phyloP scores from a whole-genome alignment of 2,888 invertebrate genomes.

The Standfussiana lucernea region DNA sequence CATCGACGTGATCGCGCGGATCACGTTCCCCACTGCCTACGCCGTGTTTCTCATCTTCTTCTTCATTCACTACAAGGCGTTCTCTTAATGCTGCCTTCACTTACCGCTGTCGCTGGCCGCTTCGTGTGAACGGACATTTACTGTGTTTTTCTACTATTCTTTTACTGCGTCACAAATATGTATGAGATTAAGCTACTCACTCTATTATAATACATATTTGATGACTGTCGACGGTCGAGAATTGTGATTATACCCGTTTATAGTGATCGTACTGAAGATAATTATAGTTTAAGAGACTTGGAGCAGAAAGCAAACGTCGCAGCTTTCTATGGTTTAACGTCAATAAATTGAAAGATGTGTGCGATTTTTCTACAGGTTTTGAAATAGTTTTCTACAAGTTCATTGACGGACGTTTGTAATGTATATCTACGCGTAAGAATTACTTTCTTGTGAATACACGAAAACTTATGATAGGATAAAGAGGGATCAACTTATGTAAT shows the following conservation, averaged over 20 bases:
- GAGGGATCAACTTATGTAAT: slow-evolving; percentile 84
- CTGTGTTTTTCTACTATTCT: slow-evolving; percentile 77
- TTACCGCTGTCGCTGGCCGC: slow-evolving; percentile 77
- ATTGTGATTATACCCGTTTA: slow-evolving; percentile 81
- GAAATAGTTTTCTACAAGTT: slow-evolving; percentile 85
- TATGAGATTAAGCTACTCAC: slow-evolving; percentile 74
- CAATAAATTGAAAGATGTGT: slow-evolving; percentile 69
- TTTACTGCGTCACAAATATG: slow-evolving; percentile 77
- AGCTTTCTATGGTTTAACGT: slow-evolving; percentile 76
- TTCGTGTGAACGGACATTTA: slow-evolving; percentile 79
- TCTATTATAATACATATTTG: slow-evolving; percentile 75
- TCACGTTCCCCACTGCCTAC: slow-evolving; percentile 98
- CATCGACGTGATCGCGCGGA: slow-evolving; percentile 98
- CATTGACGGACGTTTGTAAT: slow-evolving; percentile 75
- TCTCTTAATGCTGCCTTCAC: slow-evolving; percentile 91
- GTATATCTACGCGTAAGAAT: slow-evolving; percentile 76
- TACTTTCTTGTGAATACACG: slow-evolving; percentile 77
- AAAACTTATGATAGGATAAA: slow-evolving; percentile 84
- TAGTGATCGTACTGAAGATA: slow-evolving; percentile 76
- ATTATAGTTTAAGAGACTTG: slow-evolving; percentile 73
- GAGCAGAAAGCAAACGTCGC: slow-evolving; percentile 75
- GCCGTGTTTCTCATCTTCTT: slow-evolving; percentile 98
- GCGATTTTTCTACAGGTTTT: slow-evolving; percentile 85
- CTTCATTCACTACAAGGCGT: slow-evolving; percentile 98
- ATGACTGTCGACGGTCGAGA: slow-evolving; percentile 78